Evolutionary conservation across 2,888 invertebrate genomes (phyloP).

Genomic region (Notodonta ziczac): DNA sequence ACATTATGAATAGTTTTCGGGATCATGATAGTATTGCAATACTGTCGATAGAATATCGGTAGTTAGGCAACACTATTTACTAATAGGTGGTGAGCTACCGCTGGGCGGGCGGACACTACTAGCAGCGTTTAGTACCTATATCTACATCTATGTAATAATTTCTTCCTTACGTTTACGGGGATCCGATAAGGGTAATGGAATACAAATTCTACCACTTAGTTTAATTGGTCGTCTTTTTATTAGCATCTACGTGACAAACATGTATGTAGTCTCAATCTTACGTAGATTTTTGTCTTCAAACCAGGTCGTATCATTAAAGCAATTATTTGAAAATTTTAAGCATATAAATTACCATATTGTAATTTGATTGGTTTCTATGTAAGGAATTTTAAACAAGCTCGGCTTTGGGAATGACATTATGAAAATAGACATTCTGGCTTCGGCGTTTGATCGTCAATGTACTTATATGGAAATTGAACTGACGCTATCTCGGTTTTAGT

Average conservation of each 20-base stretch:
- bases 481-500: not conserved
- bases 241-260: not conserved
- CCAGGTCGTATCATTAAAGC: no score
- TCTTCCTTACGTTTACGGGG: not conserved
- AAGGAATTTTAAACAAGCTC: not conserved
- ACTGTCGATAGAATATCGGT: no score
- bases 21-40: no score
- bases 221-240: not conserved
- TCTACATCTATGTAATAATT: not conserved
- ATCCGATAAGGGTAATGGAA: not conserved
- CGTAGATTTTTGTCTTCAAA: no score
- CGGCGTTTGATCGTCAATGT: conserved; percentile 8
- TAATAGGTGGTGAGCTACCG: not conserved
- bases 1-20: no score
- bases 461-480: conserved; percentile 18
- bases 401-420: not conserved
- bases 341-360: no score
- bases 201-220: not conserved
- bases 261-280: no score
- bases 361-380: no score
- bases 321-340: no score
- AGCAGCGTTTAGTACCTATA: not conserved
- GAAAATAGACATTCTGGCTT: conserved; percentile 2
- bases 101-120: not conserved
- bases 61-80: not conserved